Percentiles rank a stretch among this genome's conserved stretches.
Evolutionary conservation across 2,797 vertebrate species (phyloP).

Genomic region (Pristis pectinata): DNA sequence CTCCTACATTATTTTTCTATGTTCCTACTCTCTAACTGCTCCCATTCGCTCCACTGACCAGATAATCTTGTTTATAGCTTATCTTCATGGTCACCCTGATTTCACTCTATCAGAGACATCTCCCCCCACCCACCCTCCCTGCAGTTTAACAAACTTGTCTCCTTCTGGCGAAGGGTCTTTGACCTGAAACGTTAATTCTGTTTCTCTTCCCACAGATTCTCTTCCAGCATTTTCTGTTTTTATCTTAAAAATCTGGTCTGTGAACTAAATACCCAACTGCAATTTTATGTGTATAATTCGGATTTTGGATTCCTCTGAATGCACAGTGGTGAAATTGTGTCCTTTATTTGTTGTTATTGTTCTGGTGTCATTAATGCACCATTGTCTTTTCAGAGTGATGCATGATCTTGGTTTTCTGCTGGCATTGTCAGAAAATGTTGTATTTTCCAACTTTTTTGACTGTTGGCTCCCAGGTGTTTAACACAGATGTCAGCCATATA

Average conservation of each 20-base stretch:
- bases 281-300: background rate
- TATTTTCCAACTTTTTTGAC: background rate
- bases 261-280: background rate
- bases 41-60: no score
- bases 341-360: background rate
- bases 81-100: no score
- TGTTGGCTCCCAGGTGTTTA: background rate
- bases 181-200: no score
- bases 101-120: no score
- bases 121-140: no score
- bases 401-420: background rate
- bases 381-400: background rate
- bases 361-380: background rate
- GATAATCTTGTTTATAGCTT: no score
- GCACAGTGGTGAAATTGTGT: background rate
- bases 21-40: no score
- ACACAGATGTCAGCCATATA: background rate
- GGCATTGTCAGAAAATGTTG: background rate
- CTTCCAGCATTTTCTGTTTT: background rate
- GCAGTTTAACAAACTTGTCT: no score
- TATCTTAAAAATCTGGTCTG: background rate
- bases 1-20: no score
- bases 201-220: no score
- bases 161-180: no score
- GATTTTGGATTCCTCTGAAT: background rate